Evolutionary conservation across 2,113 vertebrate species (phyloP).

Genomic region (Sebastes schlegelii): DNA sequence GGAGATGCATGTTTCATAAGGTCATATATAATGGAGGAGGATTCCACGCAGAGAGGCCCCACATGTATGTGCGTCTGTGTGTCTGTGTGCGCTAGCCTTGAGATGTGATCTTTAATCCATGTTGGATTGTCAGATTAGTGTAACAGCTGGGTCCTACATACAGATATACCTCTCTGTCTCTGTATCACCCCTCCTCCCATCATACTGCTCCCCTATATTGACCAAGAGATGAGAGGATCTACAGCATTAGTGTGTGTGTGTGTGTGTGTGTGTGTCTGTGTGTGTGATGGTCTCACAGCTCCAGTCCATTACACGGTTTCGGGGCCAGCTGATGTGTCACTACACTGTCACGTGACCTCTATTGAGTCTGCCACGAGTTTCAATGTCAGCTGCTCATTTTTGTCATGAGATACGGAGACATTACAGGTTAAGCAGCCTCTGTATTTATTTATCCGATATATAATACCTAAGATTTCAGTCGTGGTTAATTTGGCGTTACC

Average conservation of each 20-base stretch:
- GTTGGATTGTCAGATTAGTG: slow-evolving; percentile 80
- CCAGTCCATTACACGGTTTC: slow-evolving; percentile 56
- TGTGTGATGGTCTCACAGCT: slow-evolving; percentile 45
- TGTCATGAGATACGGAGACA: slow-evolving; percentile 4
- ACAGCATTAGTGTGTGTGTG: slow-evolving; percentile 28
- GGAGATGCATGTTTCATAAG: slow-evolving; percentile 77
- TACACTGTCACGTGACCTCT: slow-evolving; percentile 58
- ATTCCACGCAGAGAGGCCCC: slow-evolving; percentile 61
- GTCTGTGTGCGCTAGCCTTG: slow-evolving; percentile 33
- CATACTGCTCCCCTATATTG: neutral
- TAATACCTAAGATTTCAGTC: neutral
- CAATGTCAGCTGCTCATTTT: slow-evolving; percentile 49
- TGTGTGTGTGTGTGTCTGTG: slow-evolving; percentile 25
- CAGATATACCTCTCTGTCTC: slow-evolving; percentile 55
- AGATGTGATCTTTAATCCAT: slow-evolving; percentile 74
- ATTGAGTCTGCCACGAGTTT: slow-evolving; percentile 24
- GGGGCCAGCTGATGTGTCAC: slow-evolving; percentile 63
- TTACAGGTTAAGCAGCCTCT: slow-evolving; percentile 43
- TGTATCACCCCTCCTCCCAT: slow-evolving; percentile 48
- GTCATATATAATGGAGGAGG: slow-evolving; percentile 76
- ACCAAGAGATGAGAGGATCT: slow-evolving; percentile 14
- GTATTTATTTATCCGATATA: neutral
- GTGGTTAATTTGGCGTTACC: neutral
- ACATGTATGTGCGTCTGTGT: slow-evolving; percentile 21
- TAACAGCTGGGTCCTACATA: slow-evolving; percentile 79